phyloP scores from a whole-genome alignment of 2,888 invertebrate species.

The Mimas tiliae region DNA sequence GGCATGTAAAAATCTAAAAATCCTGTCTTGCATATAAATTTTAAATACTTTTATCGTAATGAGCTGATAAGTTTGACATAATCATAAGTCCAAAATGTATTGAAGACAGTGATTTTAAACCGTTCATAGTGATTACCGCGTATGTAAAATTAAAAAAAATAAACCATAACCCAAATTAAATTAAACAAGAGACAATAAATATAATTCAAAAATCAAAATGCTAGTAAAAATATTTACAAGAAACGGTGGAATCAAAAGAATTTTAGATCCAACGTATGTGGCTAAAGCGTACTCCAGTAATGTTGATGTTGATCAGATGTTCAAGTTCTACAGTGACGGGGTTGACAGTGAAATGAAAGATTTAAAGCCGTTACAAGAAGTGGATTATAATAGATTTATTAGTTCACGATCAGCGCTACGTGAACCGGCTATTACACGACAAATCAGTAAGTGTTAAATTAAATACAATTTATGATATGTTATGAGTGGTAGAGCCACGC shows the following conservation, averaged over 20 bases:
- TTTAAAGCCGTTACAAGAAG: slow-evolving; percentile 55
- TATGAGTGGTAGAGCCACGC: too few relatives aligned
- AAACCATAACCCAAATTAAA: background rate
- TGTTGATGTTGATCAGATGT: slow-evolving; percentile 54
- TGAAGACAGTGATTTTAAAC: background rate
- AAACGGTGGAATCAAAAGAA: slow-evolving; percentile 41
- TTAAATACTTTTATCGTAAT: slow-evolving; percentile 1
- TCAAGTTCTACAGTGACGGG: slow-evolving; percentile 65
- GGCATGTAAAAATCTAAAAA: too few relatives aligned
- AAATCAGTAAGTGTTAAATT: slow-evolving; percentile 65
- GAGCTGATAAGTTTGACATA: background rate
- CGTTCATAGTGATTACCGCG: background rate
- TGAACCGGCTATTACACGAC: slow-evolving; percentile 71
- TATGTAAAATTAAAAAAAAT: background rate
- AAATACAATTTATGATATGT: background rate
- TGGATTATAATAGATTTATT: slow-evolving; percentile 68
- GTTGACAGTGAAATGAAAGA: slow-evolving; percentile 43
- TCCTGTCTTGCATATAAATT: background rate
- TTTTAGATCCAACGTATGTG: slow-evolving; percentile 48
- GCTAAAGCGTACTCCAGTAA: slow-evolving; percentile 48
- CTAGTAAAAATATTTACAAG: background rate
- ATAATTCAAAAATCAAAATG: background rate
- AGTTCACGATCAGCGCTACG: slow-evolving; percentile 62
- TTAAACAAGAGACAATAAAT: background rate
- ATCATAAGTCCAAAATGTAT: background rate